phyloP scores from a whole-genome alignment of 2,113 vertebrate genomes.

The Formicarius rufipectus region DNA sequence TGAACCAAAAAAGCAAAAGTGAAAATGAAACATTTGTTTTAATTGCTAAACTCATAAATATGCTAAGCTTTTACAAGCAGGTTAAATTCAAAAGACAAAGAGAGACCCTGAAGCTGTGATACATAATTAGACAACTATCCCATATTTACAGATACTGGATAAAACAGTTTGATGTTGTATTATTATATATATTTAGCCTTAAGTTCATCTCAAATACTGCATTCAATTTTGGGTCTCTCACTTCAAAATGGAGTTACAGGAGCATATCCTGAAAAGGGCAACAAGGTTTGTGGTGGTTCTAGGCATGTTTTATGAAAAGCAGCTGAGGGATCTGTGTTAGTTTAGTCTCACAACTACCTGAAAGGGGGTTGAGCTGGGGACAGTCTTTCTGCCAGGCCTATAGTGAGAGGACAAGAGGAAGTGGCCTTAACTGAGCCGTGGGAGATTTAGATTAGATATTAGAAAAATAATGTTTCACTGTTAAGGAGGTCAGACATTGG shows the following conservation, averaged over 20 bases:
- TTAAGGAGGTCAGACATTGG: neutral
- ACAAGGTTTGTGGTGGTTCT: neutral
- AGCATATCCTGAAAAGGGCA: neutral
- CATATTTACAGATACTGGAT: neutral
- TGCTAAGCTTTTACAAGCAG: neutral
- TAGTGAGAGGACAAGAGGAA: neutral
- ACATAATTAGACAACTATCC: neutral
- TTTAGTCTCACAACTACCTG: neutral
- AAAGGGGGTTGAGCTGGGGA: rapidly evolving
- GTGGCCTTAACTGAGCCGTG: neutral
- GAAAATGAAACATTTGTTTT: neutral
- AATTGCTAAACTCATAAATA: neutral
- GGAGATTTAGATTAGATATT: neutral
- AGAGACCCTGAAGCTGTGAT: neutral
- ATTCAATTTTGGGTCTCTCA: neutral
- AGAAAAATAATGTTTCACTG: neutral
- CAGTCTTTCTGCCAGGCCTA: neutral
- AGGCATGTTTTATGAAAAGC: rapidly evolving
- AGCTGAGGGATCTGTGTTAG: neutral
- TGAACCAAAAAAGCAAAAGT: neutral
- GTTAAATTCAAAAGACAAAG: neutral
- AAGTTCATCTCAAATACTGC: neutral
- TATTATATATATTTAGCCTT: neutral
- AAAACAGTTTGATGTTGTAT: neutral
- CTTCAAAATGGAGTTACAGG: neutral